Evolutionary conservation across 2,113 vertebrate species (phyloP).

Genomic region (Melanocharis versteri): DNA sequence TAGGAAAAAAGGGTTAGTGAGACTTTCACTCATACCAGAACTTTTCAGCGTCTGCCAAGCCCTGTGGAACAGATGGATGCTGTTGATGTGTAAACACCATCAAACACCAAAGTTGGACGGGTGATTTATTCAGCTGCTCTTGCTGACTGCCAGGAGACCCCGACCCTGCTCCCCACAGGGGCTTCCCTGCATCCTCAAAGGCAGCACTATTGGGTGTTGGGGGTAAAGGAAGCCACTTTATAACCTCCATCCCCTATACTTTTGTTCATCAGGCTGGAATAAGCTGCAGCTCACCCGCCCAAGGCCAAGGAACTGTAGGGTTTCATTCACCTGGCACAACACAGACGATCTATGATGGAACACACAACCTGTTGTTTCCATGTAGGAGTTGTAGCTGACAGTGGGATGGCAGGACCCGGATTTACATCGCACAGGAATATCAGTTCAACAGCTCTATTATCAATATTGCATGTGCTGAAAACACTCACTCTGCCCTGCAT

Average conservation of each 20-base stretch:
- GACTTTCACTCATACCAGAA: neutral
- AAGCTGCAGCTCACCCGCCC: neutral
- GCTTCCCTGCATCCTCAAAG: neutral
- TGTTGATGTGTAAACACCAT: conserved; percentile 9
- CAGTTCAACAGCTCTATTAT: neutral
- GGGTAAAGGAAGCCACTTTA: neutral
- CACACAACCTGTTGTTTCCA: neutral
- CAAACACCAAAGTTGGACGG: neutral
- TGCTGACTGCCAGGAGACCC: neutral
- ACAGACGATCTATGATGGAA: neutral
- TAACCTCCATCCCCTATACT: neutral
- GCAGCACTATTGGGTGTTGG: neutral
- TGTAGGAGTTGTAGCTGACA: neutral
- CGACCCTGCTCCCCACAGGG: neutral
- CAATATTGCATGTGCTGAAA: neutral
- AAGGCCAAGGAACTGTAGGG: neutral
- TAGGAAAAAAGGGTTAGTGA: neutral
- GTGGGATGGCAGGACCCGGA: neutral
- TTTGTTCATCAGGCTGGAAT: neutral
- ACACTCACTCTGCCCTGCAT: neutral
- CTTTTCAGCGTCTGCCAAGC: neutral
- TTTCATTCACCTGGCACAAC: neutral
- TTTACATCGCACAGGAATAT: neutral
- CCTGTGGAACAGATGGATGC: neutral
- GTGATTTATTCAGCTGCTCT: neutral